phyloP scores from a whole-genome alignment of 2,888 invertebrate genomes.

The Megaustenia siamemsis region DNA sequence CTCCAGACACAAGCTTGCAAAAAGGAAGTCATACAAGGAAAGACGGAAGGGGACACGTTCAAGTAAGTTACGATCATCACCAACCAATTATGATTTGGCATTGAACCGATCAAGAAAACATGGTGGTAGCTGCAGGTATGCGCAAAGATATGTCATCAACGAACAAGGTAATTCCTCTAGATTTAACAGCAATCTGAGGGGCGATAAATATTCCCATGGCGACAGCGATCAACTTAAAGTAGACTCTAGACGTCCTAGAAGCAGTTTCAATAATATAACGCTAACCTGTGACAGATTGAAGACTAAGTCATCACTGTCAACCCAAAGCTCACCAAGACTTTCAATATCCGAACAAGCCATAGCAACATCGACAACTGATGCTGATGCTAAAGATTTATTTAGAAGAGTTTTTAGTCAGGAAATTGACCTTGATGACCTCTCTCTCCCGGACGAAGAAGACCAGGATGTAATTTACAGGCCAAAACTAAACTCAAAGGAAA shows the following conservation, averaged over 20 bases:
- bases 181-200: neutral
- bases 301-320: neutral
- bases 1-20: neutral
- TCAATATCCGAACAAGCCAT: neutral
- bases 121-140: neutral
- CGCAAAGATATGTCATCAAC: neutral
- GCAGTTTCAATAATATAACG: neutral
- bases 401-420: slow-evolving; percentile 57
- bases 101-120: neutral
- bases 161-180: neutral
- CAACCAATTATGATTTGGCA: slow-evolving; percentile 7
- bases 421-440: slow-evolving; percentile 52
- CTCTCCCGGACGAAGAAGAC: slow-evolving; percentile 11
- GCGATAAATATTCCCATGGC: slow-evolving; percentile 28
- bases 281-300: too few species aligned
- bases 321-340: neutral
- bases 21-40: neutral
- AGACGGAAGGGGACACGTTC: neutral
- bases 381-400: slow-evolving; percentile 50
- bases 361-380: neutral
- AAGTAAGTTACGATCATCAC: neutral
- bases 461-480: neutral
- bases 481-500: slow-evolving; percentile 12
- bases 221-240: slow-evolving; percentile 46
- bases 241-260: neutral